A percentile compares a stretch with the other conserved stretches of the same genome.
Conservation (phyloP, 2,113 vertebrate species). For the Prionailurus viverrinus region DNA sequence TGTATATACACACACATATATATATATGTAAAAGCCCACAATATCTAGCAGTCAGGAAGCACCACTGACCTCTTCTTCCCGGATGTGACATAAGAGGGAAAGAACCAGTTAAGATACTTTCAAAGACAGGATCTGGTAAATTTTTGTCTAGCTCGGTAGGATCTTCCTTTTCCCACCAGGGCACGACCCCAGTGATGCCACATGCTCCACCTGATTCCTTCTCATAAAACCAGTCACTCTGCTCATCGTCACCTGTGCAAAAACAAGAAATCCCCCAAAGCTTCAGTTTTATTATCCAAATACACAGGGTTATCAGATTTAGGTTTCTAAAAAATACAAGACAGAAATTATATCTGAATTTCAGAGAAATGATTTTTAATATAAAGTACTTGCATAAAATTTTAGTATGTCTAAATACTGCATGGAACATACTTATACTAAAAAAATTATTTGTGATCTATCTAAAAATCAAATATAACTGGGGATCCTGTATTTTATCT, state of each 20-base stretch:
- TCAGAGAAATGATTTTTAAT: constrained; percentile 31
- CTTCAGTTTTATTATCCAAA: constrained; percentile 63
- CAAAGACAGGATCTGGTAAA: constrained; percentile 95
- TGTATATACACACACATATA: too few species aligned
- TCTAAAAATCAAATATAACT: constrained; percentile 43
- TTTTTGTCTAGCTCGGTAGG: constrained; percentile 91
- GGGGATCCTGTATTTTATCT: neutral
- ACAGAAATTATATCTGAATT: constrained; percentile 50
- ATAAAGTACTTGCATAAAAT: neutral
- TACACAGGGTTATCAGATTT: neutral
- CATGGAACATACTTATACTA: neutral
- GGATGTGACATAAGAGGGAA: constrained; percentile 95
- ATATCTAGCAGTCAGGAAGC: neutral
- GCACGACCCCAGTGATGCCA: constrained; percentile 94
- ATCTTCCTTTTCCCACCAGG: constrained; percentile 97
- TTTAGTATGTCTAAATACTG: neutral
- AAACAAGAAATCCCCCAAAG: constrained; percentile 28
- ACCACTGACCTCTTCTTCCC: constrained; percentile 92
- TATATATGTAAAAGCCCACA: neutral
- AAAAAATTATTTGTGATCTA: neutral
- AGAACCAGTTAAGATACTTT: constrained; percentile 96
- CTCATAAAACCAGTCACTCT: constrained; percentile 99
- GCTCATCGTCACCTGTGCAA: constrained; percentile 95
- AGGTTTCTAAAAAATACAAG: neutral
- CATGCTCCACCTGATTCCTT: constrained; percentile 96